phyloP scores from a whole-genome alignment of 2,113 vertebrate genomes.

The Elgaria multicarinata region DNA sequence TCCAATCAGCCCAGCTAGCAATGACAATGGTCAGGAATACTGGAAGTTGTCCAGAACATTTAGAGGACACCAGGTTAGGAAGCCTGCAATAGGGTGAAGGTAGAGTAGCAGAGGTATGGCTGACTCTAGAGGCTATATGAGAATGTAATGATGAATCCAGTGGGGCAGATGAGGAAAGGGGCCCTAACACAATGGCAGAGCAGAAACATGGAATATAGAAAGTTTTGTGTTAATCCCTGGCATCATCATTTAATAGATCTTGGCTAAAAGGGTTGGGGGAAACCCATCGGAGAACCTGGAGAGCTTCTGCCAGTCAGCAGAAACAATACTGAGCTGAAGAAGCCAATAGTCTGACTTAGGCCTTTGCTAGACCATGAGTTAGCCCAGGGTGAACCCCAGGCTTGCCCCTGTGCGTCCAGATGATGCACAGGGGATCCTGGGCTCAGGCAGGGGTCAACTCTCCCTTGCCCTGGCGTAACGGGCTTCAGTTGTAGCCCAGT shows the following conservation, averaged over 20 bases:
- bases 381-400: too few species aligned
- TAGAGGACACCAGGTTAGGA: too few species aligned
- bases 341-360: neutral
- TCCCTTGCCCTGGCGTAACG: too few species aligned
- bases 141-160: neutral
- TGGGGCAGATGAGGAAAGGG: neutral
- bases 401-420: too few species aligned
- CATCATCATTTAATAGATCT: neutral
- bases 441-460: too few species aligned
- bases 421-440: too few species aligned
- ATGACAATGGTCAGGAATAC: too few species aligned
- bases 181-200: neutral
- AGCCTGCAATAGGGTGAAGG: neutral
- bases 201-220: neutral
- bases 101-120: neutral
- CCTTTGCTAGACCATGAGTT: too few species aligned
- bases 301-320: neutral
- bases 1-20: too few species aligned
- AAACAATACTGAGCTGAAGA: neutral
- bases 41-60: too few species aligned
- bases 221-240: neutral
- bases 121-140: neutral
- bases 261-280: neutral
- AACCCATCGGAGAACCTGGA: neutral
- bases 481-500: too few species aligned